Percentiles rank a stretch among this genome's conserved stretches.
Conservation (phyloP, 2,888 invertebrate species). For the Ophraella communa region DNA sequence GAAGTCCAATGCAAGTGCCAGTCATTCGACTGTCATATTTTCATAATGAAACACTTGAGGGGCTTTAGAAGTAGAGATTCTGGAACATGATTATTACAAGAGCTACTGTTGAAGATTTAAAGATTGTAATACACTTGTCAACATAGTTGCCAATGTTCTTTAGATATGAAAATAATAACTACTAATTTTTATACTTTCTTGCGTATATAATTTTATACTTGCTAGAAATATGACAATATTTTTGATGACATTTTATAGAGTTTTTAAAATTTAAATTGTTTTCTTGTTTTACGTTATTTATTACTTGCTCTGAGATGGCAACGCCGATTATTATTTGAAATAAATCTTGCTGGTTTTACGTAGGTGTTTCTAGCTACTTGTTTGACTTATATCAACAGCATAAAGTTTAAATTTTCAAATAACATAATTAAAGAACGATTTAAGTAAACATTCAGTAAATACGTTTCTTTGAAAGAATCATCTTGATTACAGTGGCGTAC, state of each 20-base stretch:
- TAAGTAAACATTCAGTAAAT: slow-evolving; percentile 18
- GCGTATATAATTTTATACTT: background rate
- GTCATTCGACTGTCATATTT: slow-evolving; percentile 8
- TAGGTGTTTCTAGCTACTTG: slow-evolving; percentile 15
- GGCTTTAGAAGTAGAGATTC: slow-evolving; percentile 44
- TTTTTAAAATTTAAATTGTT: background rate
- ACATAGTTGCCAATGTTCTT: slow-evolving; percentile 6
- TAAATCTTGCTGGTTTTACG: slow-evolving; percentile 11
- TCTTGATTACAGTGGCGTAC: background rate
- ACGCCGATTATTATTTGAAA: background rate
- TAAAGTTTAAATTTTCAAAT: slow-evolving; percentile 25
- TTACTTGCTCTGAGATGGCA: background rate
- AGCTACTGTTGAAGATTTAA: slow-evolving; percentile 47
- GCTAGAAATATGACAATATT: background rate
- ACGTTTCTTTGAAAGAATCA: background rate
- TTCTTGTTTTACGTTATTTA: background rate
- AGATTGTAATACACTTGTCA: slow-evolving; percentile 48
- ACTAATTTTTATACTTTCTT: background rate
- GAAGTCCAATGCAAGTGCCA: background rate
- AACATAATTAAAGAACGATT: slow-evolving; percentile 23
- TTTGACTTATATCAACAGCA: slow-evolving; percentile 22
- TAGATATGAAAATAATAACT: no score
- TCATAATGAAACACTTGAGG: slow-evolving; percentile 21
- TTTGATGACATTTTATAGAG: no score
- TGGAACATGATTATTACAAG: slow-evolving; percentile 50